Conservation (phyloP, 1,140 invertebrate species). For the Stenopsyche tienmushanensis region DNA sequence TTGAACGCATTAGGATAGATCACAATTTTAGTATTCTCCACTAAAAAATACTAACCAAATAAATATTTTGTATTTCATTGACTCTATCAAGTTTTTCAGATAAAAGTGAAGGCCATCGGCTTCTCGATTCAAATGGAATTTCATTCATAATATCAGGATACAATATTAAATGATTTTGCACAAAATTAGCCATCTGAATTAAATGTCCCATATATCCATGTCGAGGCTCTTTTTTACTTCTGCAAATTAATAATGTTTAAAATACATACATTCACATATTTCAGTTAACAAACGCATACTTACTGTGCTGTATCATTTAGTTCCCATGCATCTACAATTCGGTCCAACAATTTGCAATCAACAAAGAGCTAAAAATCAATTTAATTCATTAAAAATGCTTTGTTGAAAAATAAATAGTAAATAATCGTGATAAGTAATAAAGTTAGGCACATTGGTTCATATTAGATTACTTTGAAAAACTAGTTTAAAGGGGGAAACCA, state of each 20-base stretch:
- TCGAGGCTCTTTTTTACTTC: constrained; percentile 43
- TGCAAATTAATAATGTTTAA: constrained; percentile 3
- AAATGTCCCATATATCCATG: constrained; percentile 59
- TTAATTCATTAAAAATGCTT: not conserved
- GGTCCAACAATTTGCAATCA: constrained; percentile 56
- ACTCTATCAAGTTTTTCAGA: constrained; percentile 26
- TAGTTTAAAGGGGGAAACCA: too few relatives aligned
- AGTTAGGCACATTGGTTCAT: too few relatives aligned
- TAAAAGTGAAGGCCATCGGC: constrained; percentile 22
- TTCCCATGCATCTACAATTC: constrained; percentile 57
- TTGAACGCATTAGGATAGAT: too few relatives aligned
- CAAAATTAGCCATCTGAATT: constrained; percentile 45
- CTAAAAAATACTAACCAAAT: constrained; percentile 22
- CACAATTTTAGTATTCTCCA: too few relatives aligned
- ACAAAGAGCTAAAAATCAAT: constrained; percentile 51
- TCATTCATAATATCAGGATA: constrained; percentile 15
- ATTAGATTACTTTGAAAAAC: too few relatives aligned
- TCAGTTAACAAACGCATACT: constrained; percentile 43
- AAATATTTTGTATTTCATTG: constrained; percentile 30
- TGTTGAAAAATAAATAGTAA: too few relatives aligned
- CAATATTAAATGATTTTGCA: constrained; percentile 14
- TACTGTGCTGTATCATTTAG: constrained; percentile 57
- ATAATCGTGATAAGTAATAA: too few relatives aligned
- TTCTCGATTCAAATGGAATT: constrained; percentile 11
- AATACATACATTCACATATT: constrained; percentile 21